A percentile compares a stretch with the other conserved stretches of the same genome.
phyloP scores from a whole-genome alignment of 2,797 vertebrate species.

The Smutsia gigantea region DNA sequence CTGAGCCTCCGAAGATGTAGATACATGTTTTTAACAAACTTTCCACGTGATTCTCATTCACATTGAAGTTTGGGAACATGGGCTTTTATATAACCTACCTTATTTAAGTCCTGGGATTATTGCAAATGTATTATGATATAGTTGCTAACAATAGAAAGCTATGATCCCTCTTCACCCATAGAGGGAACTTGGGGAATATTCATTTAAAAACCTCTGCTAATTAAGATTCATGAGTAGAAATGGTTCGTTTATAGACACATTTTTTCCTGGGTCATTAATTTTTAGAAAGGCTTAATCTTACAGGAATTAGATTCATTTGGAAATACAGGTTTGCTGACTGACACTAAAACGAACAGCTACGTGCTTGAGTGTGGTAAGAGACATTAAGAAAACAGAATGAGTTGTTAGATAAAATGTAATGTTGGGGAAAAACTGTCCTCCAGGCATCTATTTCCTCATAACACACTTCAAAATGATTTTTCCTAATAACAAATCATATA shows the following conservation, averaged over 20 bases:
- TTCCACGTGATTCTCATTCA: background rate
- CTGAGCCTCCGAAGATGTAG: background rate
- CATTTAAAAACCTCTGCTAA: conserved; percentile 68
- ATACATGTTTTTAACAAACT: conserved; percentile 34
- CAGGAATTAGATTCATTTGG: conserved; percentile 60
- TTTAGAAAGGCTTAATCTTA: conserved; percentile 76
- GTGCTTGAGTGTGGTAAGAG: conserved; percentile 39
- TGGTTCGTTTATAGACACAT: conserved; percentile 75
- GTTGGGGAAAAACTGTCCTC: conserved; percentile 49
- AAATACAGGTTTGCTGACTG: conserved; percentile 63
- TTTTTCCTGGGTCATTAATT: conserved; percentile 69
- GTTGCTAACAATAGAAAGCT: conserved; percentile 25
- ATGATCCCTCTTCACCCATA: background rate
- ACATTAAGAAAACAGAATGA: conserved; percentile 52
- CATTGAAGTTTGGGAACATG: background rate
- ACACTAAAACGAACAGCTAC: conserved; percentile 55
- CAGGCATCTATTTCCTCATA: conserved; percentile 62
- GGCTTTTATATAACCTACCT: background rate
- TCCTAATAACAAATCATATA: conserved; percentile 22
- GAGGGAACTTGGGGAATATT: conserved; percentile 61
- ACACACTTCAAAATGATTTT: conserved; percentile 55
- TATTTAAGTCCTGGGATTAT: conserved; percentile 11
- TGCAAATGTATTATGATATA: conserved; percentile 64
- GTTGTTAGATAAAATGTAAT: conserved; percentile 62
- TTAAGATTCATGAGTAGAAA: conserved; percentile 78